Evolutionary conservation across 2,113 vertebrate genomes (phyloP).

Genomic region (Cryptoleucopteryx plumbea): DNA sequence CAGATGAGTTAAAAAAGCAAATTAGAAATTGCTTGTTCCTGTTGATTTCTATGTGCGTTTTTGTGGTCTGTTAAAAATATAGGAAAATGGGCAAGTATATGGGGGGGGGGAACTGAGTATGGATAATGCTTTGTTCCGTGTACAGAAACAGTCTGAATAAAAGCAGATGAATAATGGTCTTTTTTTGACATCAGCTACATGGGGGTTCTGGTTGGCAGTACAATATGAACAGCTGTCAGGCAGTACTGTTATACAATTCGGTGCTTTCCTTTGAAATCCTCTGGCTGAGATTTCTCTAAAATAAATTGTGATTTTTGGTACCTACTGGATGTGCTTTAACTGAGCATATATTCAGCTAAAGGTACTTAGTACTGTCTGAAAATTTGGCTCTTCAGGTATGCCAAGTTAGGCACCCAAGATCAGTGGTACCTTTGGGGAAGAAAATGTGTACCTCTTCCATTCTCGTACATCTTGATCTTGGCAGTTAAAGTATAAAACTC

Average conservation of each 20-base stretch:
- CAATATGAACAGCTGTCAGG: constrained; percentile 17
- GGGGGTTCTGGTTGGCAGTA: neutral
- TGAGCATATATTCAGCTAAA: neutral
- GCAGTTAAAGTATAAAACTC: neutral
- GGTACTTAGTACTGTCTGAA: neutral
- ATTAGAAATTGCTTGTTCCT: neutral
- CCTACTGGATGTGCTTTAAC: neutral
- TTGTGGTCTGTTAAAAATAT: neutral
- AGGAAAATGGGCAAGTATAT: neutral
- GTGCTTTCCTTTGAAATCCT: constrained; percentile 28
- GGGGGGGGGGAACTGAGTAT: neutral
- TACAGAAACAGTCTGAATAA: neutral
- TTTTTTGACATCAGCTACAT: neutral
- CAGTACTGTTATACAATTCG: neutral
- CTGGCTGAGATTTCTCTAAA: neutral
- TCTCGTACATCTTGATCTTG: neutral
- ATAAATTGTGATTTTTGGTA: neutral
- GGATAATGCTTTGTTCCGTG: neutral
- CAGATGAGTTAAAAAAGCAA: neutral
- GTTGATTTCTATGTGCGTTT: neutral
- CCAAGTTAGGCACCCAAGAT: neutral
- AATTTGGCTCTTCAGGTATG: neutral
- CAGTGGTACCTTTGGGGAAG: neutral
- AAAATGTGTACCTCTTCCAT: neutral
- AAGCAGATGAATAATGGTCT: neutral